phyloP scores from a whole-genome alignment of 2,888 invertebrate species.

The Ceraclea dissimilis region DNA sequence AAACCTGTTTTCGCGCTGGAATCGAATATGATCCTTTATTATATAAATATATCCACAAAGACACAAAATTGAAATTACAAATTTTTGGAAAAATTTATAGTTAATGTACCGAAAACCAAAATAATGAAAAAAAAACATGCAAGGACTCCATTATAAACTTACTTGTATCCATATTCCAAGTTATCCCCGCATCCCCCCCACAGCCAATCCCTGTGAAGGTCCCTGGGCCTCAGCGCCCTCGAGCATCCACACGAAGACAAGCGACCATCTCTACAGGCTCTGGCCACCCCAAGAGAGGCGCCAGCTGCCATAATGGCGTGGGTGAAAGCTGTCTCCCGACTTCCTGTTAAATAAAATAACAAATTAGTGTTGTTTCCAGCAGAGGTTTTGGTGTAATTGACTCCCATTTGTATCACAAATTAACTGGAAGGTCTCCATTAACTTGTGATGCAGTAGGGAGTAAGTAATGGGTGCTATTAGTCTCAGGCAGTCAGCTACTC shows the following conservation, averaged over 20 bases:
- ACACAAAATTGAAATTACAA: too few species aligned
- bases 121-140: too few species aligned
- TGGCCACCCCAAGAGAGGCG: slow-evolving; percentile 79
- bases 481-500: too few species aligned
- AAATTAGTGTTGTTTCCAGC: not conserved
- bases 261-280: slow-evolving; percentile 87
- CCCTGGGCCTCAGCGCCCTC: slow-evolving; percentile 69
- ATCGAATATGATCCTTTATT: too few species aligned
- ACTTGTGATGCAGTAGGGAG: too few species aligned
- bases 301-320: slow-evolving; percentile 86
- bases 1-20: too few species aligned
- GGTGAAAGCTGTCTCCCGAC: slow-evolving; percentile 84
- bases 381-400: not conserved
- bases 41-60: too few species aligned
- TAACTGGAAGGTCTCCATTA: not conserved
- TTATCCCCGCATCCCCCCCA: slow-evolving; percentile 99
- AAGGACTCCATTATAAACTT: too few species aligned
- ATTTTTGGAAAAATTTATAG: too few species aligned
- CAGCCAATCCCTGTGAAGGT: slow-evolving; percentile 85
- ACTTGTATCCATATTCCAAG: slow-evolving; percentile 92
- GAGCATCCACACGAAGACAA: slow-evolving; percentile 88
- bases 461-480: too few species aligned
- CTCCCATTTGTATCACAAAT: not conserved
- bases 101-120: too few species aligned
- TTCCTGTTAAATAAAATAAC: slow-evolving; percentile 31